These are phyloP conservation scores for Cirrhinus molitorella DNA, from an alignment of 2,797 vertebrate species.

Conservation along the genomic window DNA sequence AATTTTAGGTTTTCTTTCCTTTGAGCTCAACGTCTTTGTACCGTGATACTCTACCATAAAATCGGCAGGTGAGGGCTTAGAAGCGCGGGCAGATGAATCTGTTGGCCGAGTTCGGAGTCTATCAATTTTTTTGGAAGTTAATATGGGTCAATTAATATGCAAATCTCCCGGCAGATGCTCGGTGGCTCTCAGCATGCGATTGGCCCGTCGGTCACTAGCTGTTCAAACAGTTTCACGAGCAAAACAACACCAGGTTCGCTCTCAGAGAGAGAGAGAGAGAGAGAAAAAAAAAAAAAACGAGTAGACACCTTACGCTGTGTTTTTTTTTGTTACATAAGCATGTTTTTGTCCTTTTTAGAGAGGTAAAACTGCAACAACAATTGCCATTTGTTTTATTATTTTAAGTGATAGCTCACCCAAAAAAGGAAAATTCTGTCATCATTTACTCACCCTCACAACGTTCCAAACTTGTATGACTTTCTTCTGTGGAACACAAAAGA, in stretches of 20 bases:
- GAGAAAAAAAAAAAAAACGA: conserved; percentile 21
- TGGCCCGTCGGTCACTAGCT: conserved; percentile 94
- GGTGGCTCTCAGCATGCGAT: conserved; percentile 92
- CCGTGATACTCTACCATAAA: conserved; percentile 28
- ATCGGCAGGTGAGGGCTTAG: conserved; percentile 52
- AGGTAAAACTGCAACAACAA: background rate
- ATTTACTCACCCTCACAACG: background rate
- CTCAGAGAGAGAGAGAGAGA: conserved; percentile 20
- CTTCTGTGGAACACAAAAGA: background rate
- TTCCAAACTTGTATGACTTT: conserved; percentile 17
- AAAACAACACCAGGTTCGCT: conserved; percentile 92
- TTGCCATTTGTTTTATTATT: background rate
- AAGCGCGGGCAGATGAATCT: conserved; percentile 41
- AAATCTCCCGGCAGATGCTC: conserved; percentile 98
- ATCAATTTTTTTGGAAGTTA: conserved; percentile 81
- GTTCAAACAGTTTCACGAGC: conserved; percentile 95
- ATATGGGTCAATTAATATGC: conserved; percentile 99
- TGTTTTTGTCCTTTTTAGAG: conserved; percentile 18
- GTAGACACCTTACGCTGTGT: conserved; percentile 34
- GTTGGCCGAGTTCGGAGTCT: conserved; percentile 48
- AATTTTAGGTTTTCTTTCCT: conserved; percentile 36
- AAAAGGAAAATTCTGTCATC: background rate
- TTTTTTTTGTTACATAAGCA: conserved; percentile 2
- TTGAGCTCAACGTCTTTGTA: conserved; percentile 32
- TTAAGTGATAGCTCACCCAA: background rate